Evolutionary conservation across 2,797 vertebrate species (phyloP).

Genomic region (Poeciliopsis infans): DNA sequence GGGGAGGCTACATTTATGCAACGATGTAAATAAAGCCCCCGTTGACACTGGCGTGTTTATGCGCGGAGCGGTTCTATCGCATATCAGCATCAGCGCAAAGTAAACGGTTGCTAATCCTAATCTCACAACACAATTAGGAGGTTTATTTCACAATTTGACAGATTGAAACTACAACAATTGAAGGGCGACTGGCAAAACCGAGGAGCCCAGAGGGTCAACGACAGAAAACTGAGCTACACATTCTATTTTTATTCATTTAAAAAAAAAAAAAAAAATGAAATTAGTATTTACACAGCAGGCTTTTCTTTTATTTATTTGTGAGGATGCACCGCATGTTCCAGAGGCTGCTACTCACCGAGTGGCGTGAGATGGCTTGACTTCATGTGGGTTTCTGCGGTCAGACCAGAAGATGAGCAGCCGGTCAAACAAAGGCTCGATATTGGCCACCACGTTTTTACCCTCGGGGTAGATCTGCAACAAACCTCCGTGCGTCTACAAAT

Average conservation of each 20-base stretch:
- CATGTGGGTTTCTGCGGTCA: conserved; percentile 91
- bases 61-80: conserved; percentile 1
- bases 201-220: not conserved
- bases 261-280: not conserved
- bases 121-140: not conserved
- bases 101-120: not conserved
- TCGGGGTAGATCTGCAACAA: conserved; percentile 91
- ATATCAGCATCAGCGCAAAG: conserved; percentile 13
- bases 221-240: not conserved
- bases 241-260: not conserved
- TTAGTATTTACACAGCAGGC: not conserved
- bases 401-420: conserved; percentile 92
- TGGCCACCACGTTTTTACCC: conserved; percentile 87
- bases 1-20: not conserved
- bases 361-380: conserved; percentile 90
- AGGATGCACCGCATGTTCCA: not conserved
- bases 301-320: not conserved
- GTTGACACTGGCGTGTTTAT: conserved; percentile 2
- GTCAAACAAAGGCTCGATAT: conserved; percentile 88
- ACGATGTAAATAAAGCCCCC: not conserved
- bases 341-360: conserved; percentile 81
- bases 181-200: not conserved
- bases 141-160: not conserved
- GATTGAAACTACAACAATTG: not conserved
- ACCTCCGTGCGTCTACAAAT: conserved; percentile 84